Evolutionary conservation across 2,797 vertebrate species (phyloP).

Genomic region (Natrix natrix): DNA sequence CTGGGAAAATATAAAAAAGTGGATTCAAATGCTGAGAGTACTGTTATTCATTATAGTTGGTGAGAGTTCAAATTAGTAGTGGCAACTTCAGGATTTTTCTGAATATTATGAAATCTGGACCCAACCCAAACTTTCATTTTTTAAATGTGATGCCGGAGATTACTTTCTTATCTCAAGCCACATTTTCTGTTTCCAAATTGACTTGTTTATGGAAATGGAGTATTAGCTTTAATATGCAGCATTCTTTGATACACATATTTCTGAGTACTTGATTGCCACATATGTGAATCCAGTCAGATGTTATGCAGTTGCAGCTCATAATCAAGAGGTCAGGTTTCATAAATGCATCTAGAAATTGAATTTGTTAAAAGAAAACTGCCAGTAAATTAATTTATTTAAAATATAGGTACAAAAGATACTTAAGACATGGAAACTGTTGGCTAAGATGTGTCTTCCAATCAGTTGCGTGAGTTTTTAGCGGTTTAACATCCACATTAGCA

Average conservation of each 20-base stretch:
- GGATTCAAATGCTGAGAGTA: not conserved
- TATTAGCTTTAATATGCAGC: not conserved
- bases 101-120: not conserved
- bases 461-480: not conserved
- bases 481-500: not conserved
- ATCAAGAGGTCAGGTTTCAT: not conserved
- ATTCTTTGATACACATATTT: not conserved
- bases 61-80: not conserved
- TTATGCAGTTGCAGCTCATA: not conserved
- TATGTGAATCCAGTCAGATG: not conserved
- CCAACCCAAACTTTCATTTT: not conserved
- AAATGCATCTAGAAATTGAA: constrained; percentile 4
- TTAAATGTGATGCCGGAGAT: not conserved
- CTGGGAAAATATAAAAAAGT: not conserved
- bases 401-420: not conserved
- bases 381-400: not conserved
- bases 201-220: not conserved
- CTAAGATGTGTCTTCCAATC: not conserved
- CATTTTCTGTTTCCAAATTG: not conserved
- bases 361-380: not conserved
- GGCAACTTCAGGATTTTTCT: not conserved
- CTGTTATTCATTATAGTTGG: not conserved
- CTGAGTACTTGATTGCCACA: not conserved
- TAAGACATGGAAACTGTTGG: not conserved
- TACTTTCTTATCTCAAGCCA: not conserved